Evolutionary conservation across 2,888 invertebrate genomes (phyloP), one percentile per base, ranked within the genome.

Genomic region (Brachylomia viminalis): DNA sequence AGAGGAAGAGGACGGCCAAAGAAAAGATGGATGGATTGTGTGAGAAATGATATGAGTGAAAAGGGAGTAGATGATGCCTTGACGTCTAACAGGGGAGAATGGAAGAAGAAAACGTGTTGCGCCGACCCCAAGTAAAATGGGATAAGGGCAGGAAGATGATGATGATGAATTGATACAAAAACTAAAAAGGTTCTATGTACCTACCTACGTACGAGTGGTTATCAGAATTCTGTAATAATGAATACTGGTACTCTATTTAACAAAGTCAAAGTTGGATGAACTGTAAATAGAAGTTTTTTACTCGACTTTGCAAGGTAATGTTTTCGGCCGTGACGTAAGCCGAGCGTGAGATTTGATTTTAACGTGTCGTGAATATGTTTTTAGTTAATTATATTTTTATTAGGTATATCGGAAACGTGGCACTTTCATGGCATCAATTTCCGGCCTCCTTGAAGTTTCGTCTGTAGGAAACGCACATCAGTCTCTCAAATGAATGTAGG

Each of bases 101-200:
- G n/a, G n/a, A n/a, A n/a, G n/a, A n/a, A n/a, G n/a, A n/a, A n/a
- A n/a, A n/a, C n/a, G n/a, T n/a, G n/a, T n/a, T n/a, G n/a, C n/a
- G n/a, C n/a, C n/a, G n/a, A n/a, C n/a, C n/a, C n/a, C n/a, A n/a
- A n/a, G n/a, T n/a, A n/a, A n/a, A n/a, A n/a, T n/a, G n/a, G n/a
- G n/a, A n/a, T n/a, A n/a, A n/a, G n/a, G n/a, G n/a, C n/a, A n/a
- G n/a, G n/a, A n/a, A n/a, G n/a, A n/a, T n/a, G n/a, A n/a, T n/a
- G n/a, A n/a, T n/a, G n/a, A n/a, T n/a, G n/a, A 72, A 72, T 68
- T 62, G 49, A 7, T 4, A 52, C n/a, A 64, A 83, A 59, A 80
- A 77, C 38, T 47, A 59, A 45, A 65, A 78, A 61, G 47, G 56
- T 61, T 62, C 49, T n/a, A 33, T 33, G 10, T 38, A 8, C 0